phyloP scores from a whole-genome alignment of 2,113 vertebrate genomes.

The Neotoma lepida region DNA sequence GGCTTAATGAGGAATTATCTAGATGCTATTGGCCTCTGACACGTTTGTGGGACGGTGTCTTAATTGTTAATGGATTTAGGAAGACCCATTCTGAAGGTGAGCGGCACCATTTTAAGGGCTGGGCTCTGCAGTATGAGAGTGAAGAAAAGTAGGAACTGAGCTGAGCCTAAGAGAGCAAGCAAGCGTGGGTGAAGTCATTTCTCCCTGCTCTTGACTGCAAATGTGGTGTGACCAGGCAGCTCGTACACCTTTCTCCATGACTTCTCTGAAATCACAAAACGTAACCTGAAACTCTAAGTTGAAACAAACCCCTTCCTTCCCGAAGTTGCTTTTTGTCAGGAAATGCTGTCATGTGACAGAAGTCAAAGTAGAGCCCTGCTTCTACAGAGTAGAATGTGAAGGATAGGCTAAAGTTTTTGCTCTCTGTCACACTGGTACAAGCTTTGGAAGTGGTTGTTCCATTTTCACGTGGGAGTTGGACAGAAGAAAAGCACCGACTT shows the following conservation, averaged over 20 bases:
- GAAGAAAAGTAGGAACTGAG: not conserved
- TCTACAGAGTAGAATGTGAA: not conserved
- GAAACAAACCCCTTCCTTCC: not conserved
- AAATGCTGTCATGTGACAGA: not conserved
- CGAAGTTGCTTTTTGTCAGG: not conserved
- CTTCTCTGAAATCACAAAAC: not conserved
- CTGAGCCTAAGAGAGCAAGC: not conserved
- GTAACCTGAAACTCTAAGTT: not conserved
- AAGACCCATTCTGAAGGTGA: not conserved
- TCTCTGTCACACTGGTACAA: accelerated
- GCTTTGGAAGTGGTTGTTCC: not conserved
- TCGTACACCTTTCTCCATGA: not conserved
- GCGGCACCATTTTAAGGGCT: not conserved
- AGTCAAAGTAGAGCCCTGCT: not conserved
- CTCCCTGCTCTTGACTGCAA: not conserved
- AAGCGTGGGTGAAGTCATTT: not conserved
- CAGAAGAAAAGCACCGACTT: not conserved
- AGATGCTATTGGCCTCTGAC: not conserved
- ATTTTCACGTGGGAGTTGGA: not conserved
- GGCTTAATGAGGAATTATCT: not conserved
- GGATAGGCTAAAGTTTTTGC: not conserved
- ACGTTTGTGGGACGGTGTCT: not conserved
- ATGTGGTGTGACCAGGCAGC: not conserved
- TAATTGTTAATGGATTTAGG: no score
- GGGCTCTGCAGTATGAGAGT: not conserved